phyloP scores from a whole-genome alignment of 1,140 invertebrate genomes.

The Drosophila equinoxialis region DNA sequence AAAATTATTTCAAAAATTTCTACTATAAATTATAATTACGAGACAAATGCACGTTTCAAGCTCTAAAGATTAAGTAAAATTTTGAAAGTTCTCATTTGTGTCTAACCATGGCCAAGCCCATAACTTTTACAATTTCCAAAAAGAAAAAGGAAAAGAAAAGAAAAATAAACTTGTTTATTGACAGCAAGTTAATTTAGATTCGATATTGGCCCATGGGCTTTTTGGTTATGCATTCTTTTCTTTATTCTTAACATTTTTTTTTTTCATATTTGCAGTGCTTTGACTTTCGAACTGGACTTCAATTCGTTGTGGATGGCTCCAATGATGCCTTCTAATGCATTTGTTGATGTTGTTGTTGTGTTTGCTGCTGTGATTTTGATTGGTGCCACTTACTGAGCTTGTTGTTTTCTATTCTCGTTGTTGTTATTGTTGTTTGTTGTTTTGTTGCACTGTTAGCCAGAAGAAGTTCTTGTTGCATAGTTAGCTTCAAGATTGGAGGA shows the following conservation, averaged over 20 bases:
- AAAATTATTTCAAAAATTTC: no score
- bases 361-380: conserved; percentile 31
- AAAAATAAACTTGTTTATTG: conserved; percentile 26
- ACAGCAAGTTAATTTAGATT: conserved; percentile 66
- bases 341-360: conserved; percentile 41
- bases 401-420: conserved; percentile 20
- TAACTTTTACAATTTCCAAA: conserved; percentile 3
- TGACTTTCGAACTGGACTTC: conserved; percentile 42
- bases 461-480: conserved; percentile 40
- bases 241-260: background rate
- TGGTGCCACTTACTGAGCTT: conserved; percentile 46
- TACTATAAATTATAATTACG: no score
- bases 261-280: conserved; percentile 56
- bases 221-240: conserved; percentile 25
- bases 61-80: background rate
- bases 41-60: no score
- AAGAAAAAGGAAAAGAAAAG: conserved; percentile 23
- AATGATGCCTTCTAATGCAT: conserved; percentile 52
- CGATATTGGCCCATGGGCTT: conserved; percentile 55
- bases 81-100: background rate
- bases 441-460: conserved; percentile 27
- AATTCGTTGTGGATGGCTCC: conserved; percentile 38
- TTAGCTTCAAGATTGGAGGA: conserved; percentile 27
- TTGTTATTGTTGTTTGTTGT: conserved; percentile 27
- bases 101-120: background rate